Conservation (phyloP, 2,113 vertebrate genomes). For the Balaenoptera acutorostrata region DNA sequence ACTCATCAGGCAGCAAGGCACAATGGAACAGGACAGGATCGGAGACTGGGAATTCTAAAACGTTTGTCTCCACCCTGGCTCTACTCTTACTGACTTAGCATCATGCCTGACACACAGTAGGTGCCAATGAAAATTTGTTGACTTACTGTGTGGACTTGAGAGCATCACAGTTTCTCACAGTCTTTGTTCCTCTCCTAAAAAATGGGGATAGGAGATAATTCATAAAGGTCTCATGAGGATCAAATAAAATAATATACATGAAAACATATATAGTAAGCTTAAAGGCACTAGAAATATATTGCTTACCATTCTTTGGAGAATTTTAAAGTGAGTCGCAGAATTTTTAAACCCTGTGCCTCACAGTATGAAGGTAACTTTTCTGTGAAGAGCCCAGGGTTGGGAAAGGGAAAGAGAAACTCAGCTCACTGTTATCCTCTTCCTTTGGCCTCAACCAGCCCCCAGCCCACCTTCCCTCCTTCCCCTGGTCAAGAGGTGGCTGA, state of each 20-base stretch:
- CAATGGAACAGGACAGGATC: fast-evolving
- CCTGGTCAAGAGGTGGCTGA: background rate
- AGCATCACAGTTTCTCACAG: background rate
- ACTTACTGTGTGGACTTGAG: background rate
- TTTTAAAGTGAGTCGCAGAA: background rate
- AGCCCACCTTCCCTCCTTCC: background rate
- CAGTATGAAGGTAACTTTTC: background rate
- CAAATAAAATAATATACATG: background rate
- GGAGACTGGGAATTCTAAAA: background rate
- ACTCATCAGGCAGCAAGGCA: background rate
- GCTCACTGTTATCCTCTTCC: background rate
- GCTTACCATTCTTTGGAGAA: background rate
- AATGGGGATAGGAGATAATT: background rate
- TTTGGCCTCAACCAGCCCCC: background rate
- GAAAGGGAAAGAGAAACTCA: background rate
- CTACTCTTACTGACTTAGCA: background rate
- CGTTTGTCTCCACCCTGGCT: background rate
- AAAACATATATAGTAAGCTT: background rate
- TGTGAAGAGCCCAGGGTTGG: background rate
- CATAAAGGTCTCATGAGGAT: background rate
- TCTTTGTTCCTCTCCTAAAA: background rate
- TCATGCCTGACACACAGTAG: background rate
- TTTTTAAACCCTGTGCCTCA: background rate
- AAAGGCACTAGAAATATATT: background rate
- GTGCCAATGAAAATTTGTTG: background rate